Evolutionary conservation across 2,888 invertebrate species (phyloP), one percentile per base, ranked within the genome.

Genomic region (Volucella inanis): DNA sequence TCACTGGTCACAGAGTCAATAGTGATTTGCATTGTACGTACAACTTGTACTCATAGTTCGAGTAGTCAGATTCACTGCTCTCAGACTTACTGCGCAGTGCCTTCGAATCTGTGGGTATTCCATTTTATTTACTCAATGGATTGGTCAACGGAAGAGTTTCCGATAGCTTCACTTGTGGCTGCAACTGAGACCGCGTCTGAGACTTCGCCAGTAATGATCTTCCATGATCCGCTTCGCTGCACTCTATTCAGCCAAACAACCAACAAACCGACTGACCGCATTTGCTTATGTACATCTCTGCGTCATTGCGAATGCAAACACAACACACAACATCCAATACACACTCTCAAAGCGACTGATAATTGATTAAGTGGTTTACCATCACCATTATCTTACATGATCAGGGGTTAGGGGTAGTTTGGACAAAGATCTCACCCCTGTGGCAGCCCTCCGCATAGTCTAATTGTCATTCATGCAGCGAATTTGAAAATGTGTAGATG

Each of bases 401-500:
- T 31, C 31, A 31, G 41, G 64, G 41, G 45, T 78, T 64, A 85
- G 55, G 85, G 84, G 71, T 57, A 18, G 61, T 64, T 70, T 52
- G 55, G 39, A 22, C 38, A 41, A 47, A 45, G n/a, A 10, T 50
- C 18, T n/a, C 49, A 50, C 38, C 64, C 74, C 49, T 47, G 31
- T 31, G 68, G 49, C 64, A 54, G 12, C 45, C 38, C 55, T 38
- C 22, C 41, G 6, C 68, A 10, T 41, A 9, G 41, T 57, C 59
- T 59, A 80, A 84, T 85, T 85, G 83, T 68, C 76, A 85, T 85
- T 71, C 84, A 85, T 85, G 75, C 55, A 62, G 72, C 64, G 72
- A 81, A 85, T 85, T 77, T 85, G 85, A 64, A 81, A 85, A 85
- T 85, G 85, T 85, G 81, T 72, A 72, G 76, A 81, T 85, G 85